phyloP scores from a whole-genome alignment of 2,113 vertebrate species.

The Alexandromys fortis region DNA sequence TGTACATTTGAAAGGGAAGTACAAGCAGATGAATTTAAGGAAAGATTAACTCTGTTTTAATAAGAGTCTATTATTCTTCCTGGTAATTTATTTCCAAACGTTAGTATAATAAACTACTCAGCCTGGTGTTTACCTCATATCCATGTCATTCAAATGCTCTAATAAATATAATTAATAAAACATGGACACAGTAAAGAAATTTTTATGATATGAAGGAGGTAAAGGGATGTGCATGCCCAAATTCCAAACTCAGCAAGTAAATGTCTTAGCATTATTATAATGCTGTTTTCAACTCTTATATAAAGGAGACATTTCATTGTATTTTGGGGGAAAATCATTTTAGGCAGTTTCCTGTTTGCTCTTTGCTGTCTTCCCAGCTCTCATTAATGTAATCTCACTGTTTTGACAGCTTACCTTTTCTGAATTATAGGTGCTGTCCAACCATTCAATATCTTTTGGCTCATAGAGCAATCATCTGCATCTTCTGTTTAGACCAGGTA shows the following conservation, averaged over 20 bases:
- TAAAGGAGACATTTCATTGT: background rate
- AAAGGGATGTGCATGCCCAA: background rate
- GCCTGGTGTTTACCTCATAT: slow-evolving; percentile 1
- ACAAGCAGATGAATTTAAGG: background rate
- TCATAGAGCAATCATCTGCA: background rate
- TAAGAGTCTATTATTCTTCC: background rate
- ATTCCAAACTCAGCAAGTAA: slow-evolving; percentile 24
- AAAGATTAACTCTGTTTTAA: slow-evolving; percentile 42
- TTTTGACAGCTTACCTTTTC: slow-evolving; percentile 17
- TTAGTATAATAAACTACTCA: slow-evolving; percentile 8
- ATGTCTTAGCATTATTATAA: background rate
- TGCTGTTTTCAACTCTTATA: slow-evolving; percentile 27
- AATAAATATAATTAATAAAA: background rate
- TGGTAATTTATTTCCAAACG: slow-evolving; percentile 8
- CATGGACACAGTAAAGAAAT: slow-evolving; percentile 8
- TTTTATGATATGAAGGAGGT: background rate
- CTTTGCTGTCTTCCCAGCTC: background rate
- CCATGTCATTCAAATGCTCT: background rate
- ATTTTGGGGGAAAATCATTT: slow-evolving; percentile 33
- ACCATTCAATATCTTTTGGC: background rate
- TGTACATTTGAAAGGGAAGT: slow-evolving; percentile 24
- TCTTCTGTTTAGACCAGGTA: background rate
- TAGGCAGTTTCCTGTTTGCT: background rate
- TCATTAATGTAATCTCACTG: slow-evolving; percentile 19
- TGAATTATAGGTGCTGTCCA: background rate